These are phyloP conservation scores for Apolygus lucorum DNA, from an alignment of 1,140 invertebrate genomes.

Conservation along the genomic window DNA sequence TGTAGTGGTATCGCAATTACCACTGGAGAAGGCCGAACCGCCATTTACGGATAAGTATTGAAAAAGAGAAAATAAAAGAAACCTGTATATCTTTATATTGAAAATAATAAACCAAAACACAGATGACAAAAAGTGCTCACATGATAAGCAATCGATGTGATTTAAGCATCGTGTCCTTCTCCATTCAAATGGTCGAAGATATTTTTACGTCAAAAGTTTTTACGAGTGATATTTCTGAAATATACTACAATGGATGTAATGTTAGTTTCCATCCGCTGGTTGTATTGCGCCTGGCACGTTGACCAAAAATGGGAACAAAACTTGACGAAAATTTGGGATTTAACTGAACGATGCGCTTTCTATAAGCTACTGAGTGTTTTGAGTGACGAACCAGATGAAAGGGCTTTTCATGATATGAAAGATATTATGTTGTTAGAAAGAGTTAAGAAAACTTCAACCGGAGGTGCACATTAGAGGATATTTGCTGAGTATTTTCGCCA, in stretches of 20 bases:
- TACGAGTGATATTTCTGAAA: background rate
- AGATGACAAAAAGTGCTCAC: no score
- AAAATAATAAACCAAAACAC: no score
- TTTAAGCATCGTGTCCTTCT: background rate
- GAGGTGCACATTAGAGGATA: background rate
- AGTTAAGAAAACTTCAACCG: background rate
- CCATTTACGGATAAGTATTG: no score
- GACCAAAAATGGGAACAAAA: background rate
- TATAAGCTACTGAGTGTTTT: background rate
- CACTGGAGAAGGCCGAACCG: no score
- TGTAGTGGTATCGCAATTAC: no score
- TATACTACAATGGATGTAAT: background rate
- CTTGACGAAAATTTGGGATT: background rate
- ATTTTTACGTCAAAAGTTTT: background rate
- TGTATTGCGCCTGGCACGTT: no score
- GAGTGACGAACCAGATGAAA: background rate
- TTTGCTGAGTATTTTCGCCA: no score
- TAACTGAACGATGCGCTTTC: background rate
- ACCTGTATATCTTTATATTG: no score
- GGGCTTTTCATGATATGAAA: no score
- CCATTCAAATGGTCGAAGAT: background rate
- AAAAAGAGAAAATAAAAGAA: no score
- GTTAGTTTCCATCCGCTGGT: background rate
- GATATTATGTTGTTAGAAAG: background rate
- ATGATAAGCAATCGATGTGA: background rate